Evolutionary conservation across 2,797 vertebrate genomes (phyloP).

Genomic region (Eutrigla gurnardus): DNA sequence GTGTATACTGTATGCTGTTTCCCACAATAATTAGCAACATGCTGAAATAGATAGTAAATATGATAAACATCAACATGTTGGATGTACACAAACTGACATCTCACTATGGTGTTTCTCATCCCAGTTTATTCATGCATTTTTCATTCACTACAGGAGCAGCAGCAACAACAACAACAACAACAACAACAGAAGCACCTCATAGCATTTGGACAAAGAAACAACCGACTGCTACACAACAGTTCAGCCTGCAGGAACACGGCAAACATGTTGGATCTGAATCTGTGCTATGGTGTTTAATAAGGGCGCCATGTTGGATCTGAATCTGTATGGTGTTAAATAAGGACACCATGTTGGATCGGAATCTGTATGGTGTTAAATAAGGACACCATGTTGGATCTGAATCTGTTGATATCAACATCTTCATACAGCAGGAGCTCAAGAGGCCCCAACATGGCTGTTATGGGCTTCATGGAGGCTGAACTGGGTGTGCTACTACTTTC

Average conservation of each 20-base stretch:
- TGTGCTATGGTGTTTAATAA: background rate
- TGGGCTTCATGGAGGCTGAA: background rate
- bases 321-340: background rate
- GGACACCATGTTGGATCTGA: background rate
- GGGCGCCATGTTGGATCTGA: background rate
- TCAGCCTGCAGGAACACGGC: conserved; percentile 2
- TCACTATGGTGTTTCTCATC: conserved; percentile 20
- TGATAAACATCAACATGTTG: background rate
- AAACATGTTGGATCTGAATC: conserved; percentile 16
- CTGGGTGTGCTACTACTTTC: no score
- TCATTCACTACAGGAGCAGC: conserved; percentile 47
- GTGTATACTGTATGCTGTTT: background rate
- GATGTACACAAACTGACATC: background rate
- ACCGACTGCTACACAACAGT: conserved; percentile 18
- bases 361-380: background rate
- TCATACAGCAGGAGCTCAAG: no score
- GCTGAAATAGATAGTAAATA: background rate
- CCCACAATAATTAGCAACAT: background rate
- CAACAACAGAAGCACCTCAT: conserved; percentile 29
- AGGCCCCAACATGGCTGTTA: conserved; percentile 16
- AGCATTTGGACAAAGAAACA: conserved; percentile 26
- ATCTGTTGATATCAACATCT: no score
- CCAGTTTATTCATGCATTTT: conserved; percentile 68
- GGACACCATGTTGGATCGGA: background rate
- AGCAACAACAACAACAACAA: conserved; percentile 1